Base-by-base conservation (phyloP, 2,113 vertebrate genomes). In the Siphamia tubifer region DNA sequence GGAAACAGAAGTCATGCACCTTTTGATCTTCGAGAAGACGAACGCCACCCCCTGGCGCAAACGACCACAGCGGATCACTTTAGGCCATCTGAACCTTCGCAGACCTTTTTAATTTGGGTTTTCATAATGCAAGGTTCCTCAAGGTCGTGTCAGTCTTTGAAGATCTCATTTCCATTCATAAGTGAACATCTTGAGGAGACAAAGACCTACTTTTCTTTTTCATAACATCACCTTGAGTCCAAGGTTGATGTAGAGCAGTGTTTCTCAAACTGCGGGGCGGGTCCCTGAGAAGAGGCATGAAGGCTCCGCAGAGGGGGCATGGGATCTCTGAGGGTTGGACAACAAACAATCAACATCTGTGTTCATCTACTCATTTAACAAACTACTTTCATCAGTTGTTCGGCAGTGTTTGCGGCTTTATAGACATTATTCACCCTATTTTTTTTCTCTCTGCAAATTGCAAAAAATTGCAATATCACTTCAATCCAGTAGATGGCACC, bases 1-100 rank as follows among this genome's bases (percentile, higher is more conserved):
- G 20, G 42, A 66, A 66, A 62, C 61, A n/a, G 24, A 32, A 68
- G 52, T 23, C 23, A 2, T 44, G 4, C 63, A 66, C 79, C 74
- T 81, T 19, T 35, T 77, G 69, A 81, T 75, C 78, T 76, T 21
- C 1, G 44, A 63, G 19, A 72, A 65, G 64, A 45, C 49, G 10
- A 42, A 65, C 43, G 20, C 28, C 11, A 42, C 67, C 35, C 56
- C 47, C 65, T 48, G 49, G 8, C 0, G 3, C 2, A 34, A 4
- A 12, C 40, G 8, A 8, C 60, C 15, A 9, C 5, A 43, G 10
- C 17, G 8, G 44, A 23, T 20, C 63, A 79, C 66, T 78, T 83
- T 55, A 27, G 70, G 38, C 5, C 32, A 8, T 28, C 15, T 43
- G 10, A 20, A 40, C 20, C 19, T 42, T 20, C 6, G 27, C 39